Percentiles rank a stretch among this genome's conserved stretches.
Evolutionary conservation across 2,888 invertebrate species (phyloP).

Genomic region (Sarcophaga variegata): DNA sequence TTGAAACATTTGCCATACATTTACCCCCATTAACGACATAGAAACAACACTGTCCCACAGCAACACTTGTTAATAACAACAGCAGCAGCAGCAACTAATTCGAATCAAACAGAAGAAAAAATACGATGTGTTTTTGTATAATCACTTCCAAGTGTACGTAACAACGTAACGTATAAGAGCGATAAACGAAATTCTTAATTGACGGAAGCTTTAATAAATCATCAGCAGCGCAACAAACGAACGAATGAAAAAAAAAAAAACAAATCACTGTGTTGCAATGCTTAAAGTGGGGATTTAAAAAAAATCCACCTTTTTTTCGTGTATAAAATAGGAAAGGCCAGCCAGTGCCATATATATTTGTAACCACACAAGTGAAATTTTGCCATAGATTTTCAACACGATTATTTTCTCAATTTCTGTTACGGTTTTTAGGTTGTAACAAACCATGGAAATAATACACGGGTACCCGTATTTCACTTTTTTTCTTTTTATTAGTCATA

Average conservation of each 20-base stretch:
- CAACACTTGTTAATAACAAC: background rate
- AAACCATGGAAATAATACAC: background rate
- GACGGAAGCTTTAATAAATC: conserved; percentile 68
- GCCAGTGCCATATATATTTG: background rate
- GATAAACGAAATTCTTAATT: conserved; percentile 62
- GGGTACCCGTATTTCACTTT: background rate
- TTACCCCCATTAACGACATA: background rate
- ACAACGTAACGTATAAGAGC: background rate
- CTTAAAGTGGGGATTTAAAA: no score
- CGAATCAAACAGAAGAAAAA: background rate
- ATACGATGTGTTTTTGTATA: conserved; percentile 25
- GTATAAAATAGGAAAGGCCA: no score
- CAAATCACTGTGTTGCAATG: background rate
- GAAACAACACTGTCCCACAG: background rate
- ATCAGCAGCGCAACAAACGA: conserved; percentile 54
- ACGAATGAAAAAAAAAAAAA: conserved; percentile 15
- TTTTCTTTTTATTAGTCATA: background rate
- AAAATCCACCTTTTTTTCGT: no score
- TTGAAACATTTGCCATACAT: background rate
- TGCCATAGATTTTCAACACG: background rate
- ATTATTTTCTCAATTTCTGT: background rate
- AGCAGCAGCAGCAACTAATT: background rate
- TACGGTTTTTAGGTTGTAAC: no score
- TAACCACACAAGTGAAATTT: conserved; percentile 33
- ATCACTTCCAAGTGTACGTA: conserved; percentile 9